Base-by-base conservation (phyloP, 2,888 invertebrate species). In the Campopleginae sp. region DNA sequence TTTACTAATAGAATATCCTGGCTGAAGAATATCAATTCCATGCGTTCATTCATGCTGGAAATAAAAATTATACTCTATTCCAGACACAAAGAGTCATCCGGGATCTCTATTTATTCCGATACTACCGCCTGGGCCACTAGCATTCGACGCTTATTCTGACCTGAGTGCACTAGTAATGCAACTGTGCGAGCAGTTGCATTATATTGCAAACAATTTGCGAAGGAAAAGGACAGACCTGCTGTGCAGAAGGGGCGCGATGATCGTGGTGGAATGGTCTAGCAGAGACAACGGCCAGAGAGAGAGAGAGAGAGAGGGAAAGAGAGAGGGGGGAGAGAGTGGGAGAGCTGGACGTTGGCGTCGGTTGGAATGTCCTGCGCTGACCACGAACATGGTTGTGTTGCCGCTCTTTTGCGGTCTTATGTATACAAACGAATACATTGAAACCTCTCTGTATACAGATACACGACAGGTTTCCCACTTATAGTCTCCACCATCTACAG, bases 401-500 rank as follows among this genome's bases (percentile, higher is more conserved):
- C 88, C 88, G 86, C 51, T 27, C 76, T 46, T 71, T 14, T 65
- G 63, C 46, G 76, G 63, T 71, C 63, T 87, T 76, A 48, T 48
- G 10, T 58, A 58, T 27, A 54, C 54, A 54, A 10, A 54, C 23
- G 2, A 33, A 70, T 51, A 48, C 46, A 33, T 33, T 48, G n/a
- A 48, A 31, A 70, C 31, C 7, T 46, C 7, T 46, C 46, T 88
- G 12, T 38, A 71, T 54, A 71, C 14, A n/a, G 17, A 48, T 17
- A 74, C 14, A 87, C 88, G 88, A 88, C 86, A 85, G 82, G 87
- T 87, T 88, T 88, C 80, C 87, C 84, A 86, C 87, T 87, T 92
- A 91, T 90, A 91, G 90, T 87, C 89, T 90, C 90, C 89, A 89
- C 42, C 14, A 61, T 58, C 19, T 71, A 91, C 91, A 89, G 91